Base-by-base conservation (phyloP, 2,888 invertebrate genomes). In the Ditula angustiorana region DNA sequence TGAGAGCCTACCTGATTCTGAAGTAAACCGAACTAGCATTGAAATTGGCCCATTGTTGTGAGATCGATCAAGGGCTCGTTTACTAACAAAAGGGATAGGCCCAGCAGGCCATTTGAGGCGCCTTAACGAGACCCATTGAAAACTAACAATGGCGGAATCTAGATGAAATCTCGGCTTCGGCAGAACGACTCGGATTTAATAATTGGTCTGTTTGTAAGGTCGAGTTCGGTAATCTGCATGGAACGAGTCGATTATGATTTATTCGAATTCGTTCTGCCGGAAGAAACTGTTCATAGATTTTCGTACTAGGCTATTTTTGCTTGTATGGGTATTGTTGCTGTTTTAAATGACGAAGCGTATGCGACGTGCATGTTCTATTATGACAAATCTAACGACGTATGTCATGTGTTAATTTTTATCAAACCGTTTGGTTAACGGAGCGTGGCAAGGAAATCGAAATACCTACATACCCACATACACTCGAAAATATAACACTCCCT, bases 51-150 rank as follows among this genome's bases (percentile, higher is more conserved):
- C 73, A 89, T 89, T 89, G 88, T 90, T 81, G 78, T 79, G 71
- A 79, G 76, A 85, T 87, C 88, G 87, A 89, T 89, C 88, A 85
- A 83, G 81, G 80, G 81, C 82, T 87, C 86, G 86, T 87, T 87
- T 84, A 75, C 81, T 80, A 86, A 90, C 89, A 90, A 90, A 86
- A 82, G 88, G 81, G 79, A 80, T 83, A 79, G 80, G 76, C 77
- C 75, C 78, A 79, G 80, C 79, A 74, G 82, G 83, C 86, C 85
- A 82, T 87, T 88, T 83, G 79, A 78, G 80, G 78, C 74, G 52
- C 81, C 85, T 80, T 90, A 90, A 90, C 90, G 88, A 90, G 88
- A 76, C 76, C 83, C 77, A 87, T 88, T 88, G 80, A 89, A 79
- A 80, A 79, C 82, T 82, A 86, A 89, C 89, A 89, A 90, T 87